Evolutionary conservation across 2,113 vertebrate genomes (phyloP).

Genomic region (Bungarus multicinctus): DNA sequence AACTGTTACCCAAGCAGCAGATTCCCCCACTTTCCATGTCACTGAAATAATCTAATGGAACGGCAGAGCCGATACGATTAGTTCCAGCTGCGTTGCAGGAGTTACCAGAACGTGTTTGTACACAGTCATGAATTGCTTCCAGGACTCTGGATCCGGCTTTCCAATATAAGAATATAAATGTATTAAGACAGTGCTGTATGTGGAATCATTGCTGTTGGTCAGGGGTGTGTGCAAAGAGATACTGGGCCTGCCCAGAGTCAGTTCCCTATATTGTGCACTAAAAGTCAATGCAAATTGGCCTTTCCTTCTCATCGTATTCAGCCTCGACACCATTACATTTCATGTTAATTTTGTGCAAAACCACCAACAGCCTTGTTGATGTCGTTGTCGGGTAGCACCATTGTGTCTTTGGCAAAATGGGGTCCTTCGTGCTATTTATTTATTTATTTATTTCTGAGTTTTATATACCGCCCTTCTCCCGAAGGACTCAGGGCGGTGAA

Average conservation of each 20-base stretch:
- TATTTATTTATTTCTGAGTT: too few species aligned
- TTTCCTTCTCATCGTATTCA: not conserved
- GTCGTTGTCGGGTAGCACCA: too few species aligned
- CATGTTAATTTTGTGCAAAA: not conserved
- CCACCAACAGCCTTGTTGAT: not conserved
- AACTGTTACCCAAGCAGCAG: too few species aligned
- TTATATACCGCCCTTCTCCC: too few species aligned
- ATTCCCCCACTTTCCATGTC: too few species aligned
- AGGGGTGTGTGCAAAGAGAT: not conserved
- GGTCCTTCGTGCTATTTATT: too few species aligned
- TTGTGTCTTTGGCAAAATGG: not conserved
- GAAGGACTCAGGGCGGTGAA: too few species aligned
- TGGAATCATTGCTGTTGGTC: not conserved
- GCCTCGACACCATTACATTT: not conserved
- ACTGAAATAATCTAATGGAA: too few species aligned
- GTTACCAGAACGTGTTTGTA: too few species aligned
- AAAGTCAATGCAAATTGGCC: not conserved
- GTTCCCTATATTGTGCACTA: not conserved
- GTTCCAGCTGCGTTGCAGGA: too few species aligned
- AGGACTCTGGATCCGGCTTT: not conserved
- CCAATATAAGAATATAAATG: not conserved
- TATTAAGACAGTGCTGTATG: not conserved
- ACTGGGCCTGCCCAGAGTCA: not conserved
- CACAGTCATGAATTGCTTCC: too few species aligned
- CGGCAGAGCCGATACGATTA: too few species aligned